Percentiles rank a stretch among this genome's conserved stretches.
phyloP scores from a whole-genome alignment of 1,140 invertebrate species.

The Rhyacophila brunnea region DNA sequence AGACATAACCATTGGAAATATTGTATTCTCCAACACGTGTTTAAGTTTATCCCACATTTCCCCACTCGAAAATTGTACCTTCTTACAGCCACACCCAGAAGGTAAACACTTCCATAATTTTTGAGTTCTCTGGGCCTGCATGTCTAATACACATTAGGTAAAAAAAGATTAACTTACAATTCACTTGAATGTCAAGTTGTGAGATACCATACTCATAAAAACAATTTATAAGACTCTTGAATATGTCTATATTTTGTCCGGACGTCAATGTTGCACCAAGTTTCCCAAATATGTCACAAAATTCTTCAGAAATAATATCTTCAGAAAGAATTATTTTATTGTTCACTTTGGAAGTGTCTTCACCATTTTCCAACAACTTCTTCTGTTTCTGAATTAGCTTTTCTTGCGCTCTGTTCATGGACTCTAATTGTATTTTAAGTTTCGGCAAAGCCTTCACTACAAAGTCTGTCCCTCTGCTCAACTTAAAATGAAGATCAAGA shows the following conservation, averaged over 20 bases:
- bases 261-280: conserved; percentile 22
- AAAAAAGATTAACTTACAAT: conserved; percentile 9
- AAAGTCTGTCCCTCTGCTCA: conserved; percentile 27
- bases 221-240: conserved; percentile 13
- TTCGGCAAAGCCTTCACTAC: conserved; percentile 8
- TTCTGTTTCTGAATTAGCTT: conserved; percentile 15
- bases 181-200: background rate
- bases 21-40: no score
- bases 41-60: no score
- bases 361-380: conserved; percentile 8
- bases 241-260: conserved; percentile 24
- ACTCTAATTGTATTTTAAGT: conserved; percentile 21
- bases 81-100: no score
- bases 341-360: background rate
- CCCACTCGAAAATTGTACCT: no score
- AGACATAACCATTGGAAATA: no score
- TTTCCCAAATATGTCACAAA: conserved; percentile 26
- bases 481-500: conserved; percentile 22
- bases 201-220: conserved; percentile 16
- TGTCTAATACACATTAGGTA: no score
- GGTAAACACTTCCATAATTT: no score
- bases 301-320: conserved; percentile 21
- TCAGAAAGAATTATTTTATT: conserved; percentile 13
- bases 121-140: no score
- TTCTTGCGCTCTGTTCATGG: conserved; percentile 10